Base-by-base conservation (phyloP, 2,888 invertebrate genomes). In the Phyllotreta striolata region DNA sequence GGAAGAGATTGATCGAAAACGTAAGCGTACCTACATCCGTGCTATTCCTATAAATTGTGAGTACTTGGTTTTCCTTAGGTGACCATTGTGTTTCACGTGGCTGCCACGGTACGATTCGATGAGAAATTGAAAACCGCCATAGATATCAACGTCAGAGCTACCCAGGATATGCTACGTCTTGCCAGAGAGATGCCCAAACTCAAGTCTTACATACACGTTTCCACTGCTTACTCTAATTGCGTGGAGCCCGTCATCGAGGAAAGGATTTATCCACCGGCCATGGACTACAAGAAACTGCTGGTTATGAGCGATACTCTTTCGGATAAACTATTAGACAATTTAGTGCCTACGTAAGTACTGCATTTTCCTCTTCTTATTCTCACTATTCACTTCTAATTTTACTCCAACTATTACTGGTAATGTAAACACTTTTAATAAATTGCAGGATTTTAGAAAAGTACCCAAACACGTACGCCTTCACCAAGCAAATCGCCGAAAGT, bases 391-490 rank as follows among this genome's bases (percentile, higher is more conserved):
- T n/a, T n/a, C n/a, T n/a, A n/a, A n/a, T n/a, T n/a, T n/a, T n/a
- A n/a, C n/a, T n/a, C n/a, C n/a, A n/a, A n/a, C n/a, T n/a, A n/a
- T n/a, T n/a, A n/a, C 6, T 6, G 0, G 9, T 55, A 6, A 14
- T 8, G 6, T 14, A 37, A 41, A 64, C 5, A 2, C 55, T 57
- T 13, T 54, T 40, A 12, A 39, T 58, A 62, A 63, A 68, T 81
- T 81, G 3, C 77, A 90, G 90, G 38, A 76, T 91, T n/a, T 76
- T 91, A 41, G 88, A 87, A 10, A 83, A 85, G 40, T 90, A 91
- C 78, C 96, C 96, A 0, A 96, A 97, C 77, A 95, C 95, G 0
- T 97, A 96, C 78, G 91, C 95, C 1, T 92, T 89, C 77, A 96
- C 96, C 0, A 97, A 97, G 82, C 93, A 94, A 0, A 82, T 96